phyloP scores from a whole-genome alignment of 2,797 vertebrate genomes.

The Spinibarbus caldwelli region DNA sequence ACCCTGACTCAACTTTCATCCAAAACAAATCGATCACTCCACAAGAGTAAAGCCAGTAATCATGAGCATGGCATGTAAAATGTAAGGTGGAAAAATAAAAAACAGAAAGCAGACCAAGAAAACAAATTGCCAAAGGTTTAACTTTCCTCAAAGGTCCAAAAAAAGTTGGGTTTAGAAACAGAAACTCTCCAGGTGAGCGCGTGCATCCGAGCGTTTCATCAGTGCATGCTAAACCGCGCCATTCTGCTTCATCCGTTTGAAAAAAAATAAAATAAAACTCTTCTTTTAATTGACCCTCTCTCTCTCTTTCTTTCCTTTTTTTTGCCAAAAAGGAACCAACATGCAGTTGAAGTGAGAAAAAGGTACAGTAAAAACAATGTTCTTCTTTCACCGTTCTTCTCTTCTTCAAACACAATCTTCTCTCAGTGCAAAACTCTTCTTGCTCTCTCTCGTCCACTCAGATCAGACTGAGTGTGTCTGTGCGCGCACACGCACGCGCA shows the following conservation, averaged over 20 bases:
- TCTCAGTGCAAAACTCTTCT: slow-evolving; percentile 55
- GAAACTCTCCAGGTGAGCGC: slow-evolving; percentile 42
- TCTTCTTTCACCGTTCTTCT: slow-evolving; percentile 59
- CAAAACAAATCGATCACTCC: slow-evolving; percentile 38
- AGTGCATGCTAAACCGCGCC: not conserved
- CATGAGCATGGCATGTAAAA: slow-evolving; percentile 18
- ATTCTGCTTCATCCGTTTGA: slow-evolving; percentile 25
- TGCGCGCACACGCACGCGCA: too few relatives aligned
- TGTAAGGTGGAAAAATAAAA: not conserved
- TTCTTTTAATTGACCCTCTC: slow-evolving; percentile 5
- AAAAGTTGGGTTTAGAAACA: slow-evolving; percentile 38
- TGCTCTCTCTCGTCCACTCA: slow-evolving; percentile 56
- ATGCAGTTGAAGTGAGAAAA: slow-evolving; percentile 19
- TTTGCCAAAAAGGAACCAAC: not conserved
- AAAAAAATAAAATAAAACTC: too few relatives aligned
- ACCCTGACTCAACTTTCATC: slow-evolving; percentile 20
- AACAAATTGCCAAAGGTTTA: not conserved
- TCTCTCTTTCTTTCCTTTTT: slow-evolving; percentile 4
- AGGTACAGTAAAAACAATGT: slow-evolving; percentile 65
- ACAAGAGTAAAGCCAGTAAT: slow-evolving; percentile 14
- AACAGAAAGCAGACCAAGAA: not conserved
- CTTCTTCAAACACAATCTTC: slow-evolving; percentile 53
- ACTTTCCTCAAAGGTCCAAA: not conserved
- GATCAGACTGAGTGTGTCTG: slow-evolving; percentile 43
- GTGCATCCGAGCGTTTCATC: slow-evolving; percentile 24